phyloP scores from a whole-genome alignment of 2,113 vertebrate genomes.

The Sarotherodon lohbergeri region DNA sequence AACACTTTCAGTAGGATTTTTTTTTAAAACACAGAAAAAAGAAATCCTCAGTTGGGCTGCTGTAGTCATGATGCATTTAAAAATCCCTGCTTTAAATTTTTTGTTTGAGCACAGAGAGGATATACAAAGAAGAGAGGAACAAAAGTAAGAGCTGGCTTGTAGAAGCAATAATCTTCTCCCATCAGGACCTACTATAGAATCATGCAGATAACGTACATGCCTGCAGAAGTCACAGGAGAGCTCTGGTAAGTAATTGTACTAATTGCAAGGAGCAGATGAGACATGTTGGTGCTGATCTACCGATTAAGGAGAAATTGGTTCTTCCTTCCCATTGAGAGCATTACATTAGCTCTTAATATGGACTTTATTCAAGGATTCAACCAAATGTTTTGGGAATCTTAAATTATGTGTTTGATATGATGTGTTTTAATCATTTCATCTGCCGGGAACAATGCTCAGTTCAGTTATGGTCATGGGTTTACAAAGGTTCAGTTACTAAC shows the following conservation, averaged over 20 bases:
- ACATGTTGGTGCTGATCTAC: background rate
- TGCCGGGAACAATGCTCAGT: background rate
- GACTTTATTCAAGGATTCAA: background rate
- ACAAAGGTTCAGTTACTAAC: background rate
- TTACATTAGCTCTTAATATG: background rate
- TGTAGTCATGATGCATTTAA: background rate
- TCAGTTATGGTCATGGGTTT: background rate
- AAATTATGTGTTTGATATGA: background rate
- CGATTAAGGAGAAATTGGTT: background rate
- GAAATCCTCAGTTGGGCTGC: background rate
- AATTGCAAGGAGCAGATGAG: background rate
- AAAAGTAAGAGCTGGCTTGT: background rate
- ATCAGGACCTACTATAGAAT: background rate
- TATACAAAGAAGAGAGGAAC: background rate
- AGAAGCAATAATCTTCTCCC: background rate
- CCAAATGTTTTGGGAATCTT: background rate
- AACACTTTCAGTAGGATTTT: background rate
- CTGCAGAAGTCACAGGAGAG: background rate
- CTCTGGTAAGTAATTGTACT: background rate
- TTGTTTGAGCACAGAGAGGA: background rate
- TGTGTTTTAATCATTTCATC: background rate
- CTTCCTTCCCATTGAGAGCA: background rate
- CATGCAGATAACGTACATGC: background rate
- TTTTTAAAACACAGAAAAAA: background rate
- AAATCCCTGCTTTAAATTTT: background rate